These are phyloP conservation scores for Gymnarchus niloticus DNA, from an alignment of 2,113 vertebrate species.

Conservation along the genomic window DNA sequence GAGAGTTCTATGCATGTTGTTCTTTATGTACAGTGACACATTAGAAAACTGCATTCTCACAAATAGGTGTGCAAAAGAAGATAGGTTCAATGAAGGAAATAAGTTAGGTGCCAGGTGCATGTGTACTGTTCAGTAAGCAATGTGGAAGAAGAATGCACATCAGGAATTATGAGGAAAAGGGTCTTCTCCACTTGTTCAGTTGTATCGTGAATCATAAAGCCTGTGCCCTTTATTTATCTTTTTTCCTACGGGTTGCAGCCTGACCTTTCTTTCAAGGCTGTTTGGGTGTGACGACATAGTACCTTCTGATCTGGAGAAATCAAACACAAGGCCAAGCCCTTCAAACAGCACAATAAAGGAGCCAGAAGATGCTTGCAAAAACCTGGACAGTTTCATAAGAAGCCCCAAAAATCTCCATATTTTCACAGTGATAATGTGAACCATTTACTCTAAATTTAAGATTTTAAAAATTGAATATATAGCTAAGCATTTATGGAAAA, in stretches of 20 bases:
- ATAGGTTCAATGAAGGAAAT: background rate
- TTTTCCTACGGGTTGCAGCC: background rate
- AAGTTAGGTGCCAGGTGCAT: background rate
- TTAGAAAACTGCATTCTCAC: background rate
- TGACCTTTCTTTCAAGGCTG: slow-evolving; percentile 22
- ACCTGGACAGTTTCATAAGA: background rate
- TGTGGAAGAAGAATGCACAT: too few species aligned
- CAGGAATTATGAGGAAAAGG: background rate
- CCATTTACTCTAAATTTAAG: too few species aligned
- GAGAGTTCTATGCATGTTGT: background rate
- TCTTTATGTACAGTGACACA: background rate
- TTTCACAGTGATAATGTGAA: too few species aligned
- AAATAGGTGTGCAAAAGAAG: background rate
- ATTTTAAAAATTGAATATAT: too few species aligned
- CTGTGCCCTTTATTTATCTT: background rate
- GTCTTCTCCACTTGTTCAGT: background rate
- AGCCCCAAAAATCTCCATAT: background rate
- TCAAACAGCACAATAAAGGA: background rate
- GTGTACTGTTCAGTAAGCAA: background rate
- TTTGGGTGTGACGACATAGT: slow-evolving; percentile 2
- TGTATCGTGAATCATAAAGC: background rate
- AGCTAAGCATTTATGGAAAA: background rate
- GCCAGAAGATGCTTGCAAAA: background rate
- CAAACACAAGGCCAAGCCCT: background rate
- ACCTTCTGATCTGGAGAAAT: background rate